phyloP scores from a whole-genome alignment of 2,113 vertebrate species.

The Stegastes partitus region DNA sequence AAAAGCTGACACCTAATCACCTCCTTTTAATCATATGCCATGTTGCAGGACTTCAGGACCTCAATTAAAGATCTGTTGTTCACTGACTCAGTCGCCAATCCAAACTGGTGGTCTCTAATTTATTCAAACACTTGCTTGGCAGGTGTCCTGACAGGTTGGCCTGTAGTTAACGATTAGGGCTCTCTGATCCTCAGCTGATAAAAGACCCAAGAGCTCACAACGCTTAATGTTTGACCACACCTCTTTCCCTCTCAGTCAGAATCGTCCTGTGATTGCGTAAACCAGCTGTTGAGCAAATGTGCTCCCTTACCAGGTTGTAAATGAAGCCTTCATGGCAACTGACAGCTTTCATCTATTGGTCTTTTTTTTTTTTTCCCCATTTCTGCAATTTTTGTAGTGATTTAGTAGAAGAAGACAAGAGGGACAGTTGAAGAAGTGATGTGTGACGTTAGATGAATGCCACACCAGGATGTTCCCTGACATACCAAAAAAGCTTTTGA shows the following conservation, averaged over 20 bases:
- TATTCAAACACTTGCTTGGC: slow-evolving; percentile 42
- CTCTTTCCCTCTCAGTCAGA: slow-evolving; percentile 30
- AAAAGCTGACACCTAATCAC: no score
- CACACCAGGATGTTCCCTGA: slow-evolving; percentile 5
- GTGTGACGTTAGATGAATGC: neutral
- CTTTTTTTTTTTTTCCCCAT: neutral
- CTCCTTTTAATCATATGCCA: no score
- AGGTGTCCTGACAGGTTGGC: slow-evolving; percentile 39
- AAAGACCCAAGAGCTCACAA: slow-evolving; percentile 50
- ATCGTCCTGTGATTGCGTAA: slow-evolving; percentile 47
- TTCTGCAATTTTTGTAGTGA: neutral
- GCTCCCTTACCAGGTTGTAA: slow-evolving; percentile 4
- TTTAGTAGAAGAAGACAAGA: neutral
- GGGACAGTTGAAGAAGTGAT: neutral
- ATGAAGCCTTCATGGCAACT: neutral
- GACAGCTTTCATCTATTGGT: neutral
- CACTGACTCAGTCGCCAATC: neutral
- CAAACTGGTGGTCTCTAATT: neutral
- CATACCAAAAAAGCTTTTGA: slow-evolving; percentile 49
- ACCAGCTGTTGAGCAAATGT: slow-evolving; percentile 33
- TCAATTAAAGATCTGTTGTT: slow-evolving; percentile 10
- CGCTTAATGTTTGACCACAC: slow-evolving; percentile 53
- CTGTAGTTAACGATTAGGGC: slow-evolving; percentile 64
- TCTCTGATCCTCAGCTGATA: slow-evolving; percentile 73
- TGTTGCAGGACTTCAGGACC: no score